Conservation (phyloP, 2,888 invertebrate genomes). For the Monoplex corrugatus region DNA sequence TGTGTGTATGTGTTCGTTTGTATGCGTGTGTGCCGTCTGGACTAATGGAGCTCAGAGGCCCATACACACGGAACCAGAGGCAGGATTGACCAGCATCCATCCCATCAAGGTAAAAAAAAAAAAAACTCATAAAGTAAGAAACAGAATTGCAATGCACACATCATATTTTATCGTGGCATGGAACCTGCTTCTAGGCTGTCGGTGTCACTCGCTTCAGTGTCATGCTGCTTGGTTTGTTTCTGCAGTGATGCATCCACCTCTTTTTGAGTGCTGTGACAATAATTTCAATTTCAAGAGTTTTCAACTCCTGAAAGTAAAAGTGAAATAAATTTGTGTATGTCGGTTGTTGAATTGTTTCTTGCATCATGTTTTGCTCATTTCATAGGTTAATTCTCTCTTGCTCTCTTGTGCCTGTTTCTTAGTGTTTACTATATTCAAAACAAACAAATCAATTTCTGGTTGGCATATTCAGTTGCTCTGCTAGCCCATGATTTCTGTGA, state of each 20-base stretch:
- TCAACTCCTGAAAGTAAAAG: not conserved
- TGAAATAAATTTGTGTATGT: not conserved
- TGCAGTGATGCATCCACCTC: not conserved
- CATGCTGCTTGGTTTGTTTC: not conserved
- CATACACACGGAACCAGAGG: not conserved
- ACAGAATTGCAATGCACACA: not conserved
- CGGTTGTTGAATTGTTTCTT: constrained; percentile 8
- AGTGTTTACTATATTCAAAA: too few species aligned
- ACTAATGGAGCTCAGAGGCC: not conserved
- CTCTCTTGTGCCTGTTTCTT: not conserved
- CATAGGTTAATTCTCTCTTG: not conserved
- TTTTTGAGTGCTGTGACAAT: not conserved
- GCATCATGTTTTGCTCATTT: constrained; percentile 19
- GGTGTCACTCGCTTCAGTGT: not conserved
- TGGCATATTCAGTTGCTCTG: too few species aligned
- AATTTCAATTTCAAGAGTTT: not conserved
- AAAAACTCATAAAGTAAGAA: not conserved
- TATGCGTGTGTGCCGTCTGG: not conserved
- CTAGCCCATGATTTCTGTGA: too few species aligned
- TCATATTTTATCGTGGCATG: not conserved
- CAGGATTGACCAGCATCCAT: not conserved
- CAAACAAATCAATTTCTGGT: too few species aligned
- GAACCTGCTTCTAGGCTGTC: constrained; percentile 11
- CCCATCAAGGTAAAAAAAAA: not conserved
- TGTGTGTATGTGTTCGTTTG: not conserved